Base-by-base conservation (phyloP, 2,888 invertebrate species). In the Megamerina dolium region DNA sequence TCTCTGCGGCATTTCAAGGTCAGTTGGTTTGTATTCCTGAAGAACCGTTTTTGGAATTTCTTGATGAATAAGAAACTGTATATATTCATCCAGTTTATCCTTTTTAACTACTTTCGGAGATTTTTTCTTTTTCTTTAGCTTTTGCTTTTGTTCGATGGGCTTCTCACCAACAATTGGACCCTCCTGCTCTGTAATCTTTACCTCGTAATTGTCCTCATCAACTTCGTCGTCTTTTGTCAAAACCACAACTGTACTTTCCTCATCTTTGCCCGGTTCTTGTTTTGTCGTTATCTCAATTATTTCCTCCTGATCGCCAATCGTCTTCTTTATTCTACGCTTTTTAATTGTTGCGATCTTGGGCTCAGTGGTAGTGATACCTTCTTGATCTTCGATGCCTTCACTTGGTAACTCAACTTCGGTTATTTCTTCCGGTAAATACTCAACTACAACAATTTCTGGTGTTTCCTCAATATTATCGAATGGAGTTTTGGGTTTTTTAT, bases 41-140 rank as follows among this genome's bases (percentile, higher is more conserved):
- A 71, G 54, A 37, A 68, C 66, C 3, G 72, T 69, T 53, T 72
- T 70, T 10, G 69, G 66, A 48, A 71, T 70, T 52, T 71, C 70
- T 50, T 68, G 66, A 41, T 70, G 65, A 39, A 71, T 66, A 3
- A 71, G 50, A 45, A 68, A 63, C 42, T 67, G 63, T 41, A 71
- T 70, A 26, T 70, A 71, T 2, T 70, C 70, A 45, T 70, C 68
- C 34, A 68, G 52, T 17, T 70, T 70, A 52, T 64, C 61, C 18
- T 58, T 59, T 23, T 69, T 68, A 17, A 61, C 52, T 19, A 66
- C 56, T 26, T 63, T 68, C 3, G 59, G 54, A 3, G 59, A 60
- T 36, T 64, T 66, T 43, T 62, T 68, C 49, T 64, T 61, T 37
- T 59, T 56, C 5, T 47, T 63, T 9, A 49, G 50, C 42, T 61